Base-by-base conservation (phyloP, 2,113 vertebrate genomes). In the Pao palembangensis region DNA sequence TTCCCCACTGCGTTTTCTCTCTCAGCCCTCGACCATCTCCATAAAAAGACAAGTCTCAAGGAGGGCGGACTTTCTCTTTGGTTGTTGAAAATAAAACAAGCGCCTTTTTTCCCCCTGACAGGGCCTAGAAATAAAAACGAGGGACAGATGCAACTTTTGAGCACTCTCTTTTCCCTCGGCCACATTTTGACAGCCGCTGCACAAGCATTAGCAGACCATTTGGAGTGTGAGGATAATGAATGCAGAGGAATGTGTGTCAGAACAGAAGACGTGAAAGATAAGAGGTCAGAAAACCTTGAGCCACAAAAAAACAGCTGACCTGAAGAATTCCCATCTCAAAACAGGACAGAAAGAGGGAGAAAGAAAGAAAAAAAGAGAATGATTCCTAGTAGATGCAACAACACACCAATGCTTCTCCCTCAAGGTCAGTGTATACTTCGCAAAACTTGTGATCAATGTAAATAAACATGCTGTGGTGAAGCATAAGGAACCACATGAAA, bases 11-110 rank as follows among this genome's bases (percentile, higher is more conserved):
- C 46, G 54, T 57, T 72, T 56, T 44, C 50, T 13, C 5, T 2
- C 56, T 55, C 63, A 55, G 64, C 68, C 75, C 64, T 73, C 61
- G 8, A 60, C 49, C 55, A 69, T 79, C 76, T 80, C 87, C 83
- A 85, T 87, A 88, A 88, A 88, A 88, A 87, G 87, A 79, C 80
- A 88, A 81, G 76, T 65, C 82, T 69, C 38, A n/a, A 56, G 63
- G 69, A 73, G 75, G 83, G 65, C 69, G 71, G 79, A 63, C 75
- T 80, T 75, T 64, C 16, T 44, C 43, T 44, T 44, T 65, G 19
- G 46, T 57, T 83, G 83, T 81, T 83, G 78, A 78, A 83, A 80
- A 84, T 88, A 86, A 86, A 88, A 75, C 72, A 78, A 81, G 74
- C 63, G 75, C 71, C 71, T 69, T 62, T 69, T 65, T 50, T 14